These are phyloP conservation scores for Ophion costatus DNA, from an alignment of 2,888 invertebrate genomes.

Conservation along the genomic window DNA sequence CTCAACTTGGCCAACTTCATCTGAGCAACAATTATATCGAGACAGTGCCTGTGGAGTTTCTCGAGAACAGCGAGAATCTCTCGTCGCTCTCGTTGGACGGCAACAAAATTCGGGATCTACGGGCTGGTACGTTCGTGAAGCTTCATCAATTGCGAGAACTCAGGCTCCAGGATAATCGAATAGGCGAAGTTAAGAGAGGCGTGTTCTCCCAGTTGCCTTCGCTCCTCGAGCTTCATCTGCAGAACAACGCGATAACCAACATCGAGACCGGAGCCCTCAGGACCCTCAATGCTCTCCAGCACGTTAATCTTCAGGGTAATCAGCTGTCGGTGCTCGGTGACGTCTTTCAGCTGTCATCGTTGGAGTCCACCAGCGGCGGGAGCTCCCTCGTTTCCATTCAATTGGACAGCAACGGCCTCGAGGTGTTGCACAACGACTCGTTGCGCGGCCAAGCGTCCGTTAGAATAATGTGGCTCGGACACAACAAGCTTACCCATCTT, in stretches of 20 bases:
- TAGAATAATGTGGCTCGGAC: slow-evolving; percentile 94
- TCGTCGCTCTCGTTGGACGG: slow-evolving; percentile 94
- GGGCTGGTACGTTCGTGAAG: slow-evolving; percentile 91
- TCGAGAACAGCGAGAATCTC: slow-evolving; percentile 90
- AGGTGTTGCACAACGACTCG: slow-evolving; percentile 91
- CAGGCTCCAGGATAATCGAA: slow-evolving; percentile 93
- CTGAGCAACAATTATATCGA: slow-evolving; percentile 94
- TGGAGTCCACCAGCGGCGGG: slow-evolving; percentile 74
- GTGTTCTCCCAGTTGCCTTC: slow-evolving; percentile 93
- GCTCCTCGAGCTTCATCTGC: slow-evolving; percentile 93
- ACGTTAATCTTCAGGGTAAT: slow-evolving; percentile 95
- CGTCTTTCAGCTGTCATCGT: slow-evolving; percentile 89
- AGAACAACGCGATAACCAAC: slow-evolving; percentile 92
- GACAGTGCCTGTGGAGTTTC: slow-evolving; percentile 90
- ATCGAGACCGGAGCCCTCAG: slow-evolving; percentile 93
- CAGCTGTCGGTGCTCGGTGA: slow-evolving; percentile 90
- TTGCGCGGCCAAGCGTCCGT: slow-evolving; percentile 92
- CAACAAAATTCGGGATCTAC: slow-evolving; percentile 91
- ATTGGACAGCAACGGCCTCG: slow-evolving; percentile 91
- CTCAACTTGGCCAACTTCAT: slow-evolving; percentile 92
- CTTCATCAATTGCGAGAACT: slow-evolving; percentile 91
- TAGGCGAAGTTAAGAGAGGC: slow-evolving; percentile 90
- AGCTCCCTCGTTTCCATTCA: slow-evolving; percentile 91
- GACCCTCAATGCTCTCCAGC: slow-evolving; percentile 90
- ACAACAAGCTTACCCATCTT: slow-evolving; percentile 90